Evolutionary conservation across 2,113 vertebrate genomes (phyloP), one percentile per base, ranked within the genome.

Genomic region (Lutjanus erythropterus): DNA sequence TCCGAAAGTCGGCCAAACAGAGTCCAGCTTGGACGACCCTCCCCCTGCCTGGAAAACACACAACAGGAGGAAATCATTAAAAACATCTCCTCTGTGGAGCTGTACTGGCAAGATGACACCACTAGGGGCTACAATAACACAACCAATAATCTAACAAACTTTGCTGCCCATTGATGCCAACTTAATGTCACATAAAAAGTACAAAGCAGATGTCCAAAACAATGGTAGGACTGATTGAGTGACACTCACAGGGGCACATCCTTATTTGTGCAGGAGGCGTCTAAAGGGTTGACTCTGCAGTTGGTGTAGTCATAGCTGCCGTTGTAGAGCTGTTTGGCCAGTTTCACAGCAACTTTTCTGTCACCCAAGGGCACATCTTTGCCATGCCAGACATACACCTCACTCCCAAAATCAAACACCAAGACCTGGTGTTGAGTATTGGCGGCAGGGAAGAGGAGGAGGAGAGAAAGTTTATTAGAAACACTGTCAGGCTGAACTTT

Each of bases 351-450:
- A 23, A 95, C 89, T 86, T 96, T 96, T 67, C 95, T 93, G 84
- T 96, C 93, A 27, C 91, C 86, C 85, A 96, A 85, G 25, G 95
- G 71, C 75, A 96, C 95, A 11, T 96, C 95, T 84, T 96, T 96
- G 19, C 95, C 95, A 2, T 93, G 91, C 95, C 95, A 96, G 1
- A 96, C 93, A 21, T 96, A 96, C 75, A 96, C 91, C 62, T 96
- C 95, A 0, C 93, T 71, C 70, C 95, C 95, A 89, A 96, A 96
- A 81, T 96, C 95, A 87, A 96, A 95, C 86, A 96, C 95, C 41
- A 96, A 84, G 2, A 94, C 95, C 95, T 96, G 81, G 33, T 1
- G 52, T 71, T 19, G 29, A 12, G n/a, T 7, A 19, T 50, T 33
- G 59, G 16, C 47, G 37, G 39, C 1, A 68, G 16, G 31, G 27